Evolutionary conservation across 2,113 vertebrate species (phyloP).

Genomic region (Mungos mungo): DNA sequence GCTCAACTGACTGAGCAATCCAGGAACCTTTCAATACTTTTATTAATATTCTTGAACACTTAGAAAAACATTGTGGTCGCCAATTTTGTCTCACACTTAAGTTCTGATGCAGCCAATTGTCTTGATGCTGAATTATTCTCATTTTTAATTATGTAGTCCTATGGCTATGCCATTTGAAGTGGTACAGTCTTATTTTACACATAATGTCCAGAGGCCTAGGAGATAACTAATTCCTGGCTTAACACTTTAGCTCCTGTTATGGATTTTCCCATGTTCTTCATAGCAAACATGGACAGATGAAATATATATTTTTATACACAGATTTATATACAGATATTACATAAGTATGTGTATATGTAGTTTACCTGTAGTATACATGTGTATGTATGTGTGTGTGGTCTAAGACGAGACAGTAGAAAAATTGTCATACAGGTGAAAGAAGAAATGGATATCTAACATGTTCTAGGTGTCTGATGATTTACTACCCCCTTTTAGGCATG

Average conservation of each 20-base stretch:
- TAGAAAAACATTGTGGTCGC: not conserved
- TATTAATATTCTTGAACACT: not conserved
- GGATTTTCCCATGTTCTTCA: not conserved
- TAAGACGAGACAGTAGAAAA: not conserved
- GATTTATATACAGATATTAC: not conserved
- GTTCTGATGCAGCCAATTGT: not conserved
- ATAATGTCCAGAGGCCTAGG: not conserved
- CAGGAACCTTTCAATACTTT: not conserved
- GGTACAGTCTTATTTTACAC: not conserved
- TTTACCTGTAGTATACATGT: not conserved
- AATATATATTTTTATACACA: not conserved
- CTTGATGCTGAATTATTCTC: not conserved
- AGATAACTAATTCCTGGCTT: not conserved
- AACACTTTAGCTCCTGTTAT: not conserved
- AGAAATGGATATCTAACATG: not conserved
- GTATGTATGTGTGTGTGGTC: not conserved
- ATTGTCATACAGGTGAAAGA: not conserved
- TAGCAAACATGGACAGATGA: not conserved
- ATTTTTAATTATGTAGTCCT: not conserved
- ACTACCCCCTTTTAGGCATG: not conserved
- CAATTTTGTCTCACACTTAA: not conserved
- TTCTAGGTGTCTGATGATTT: not conserved
- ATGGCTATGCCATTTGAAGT: not conserved
- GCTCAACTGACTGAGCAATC: too few species aligned
- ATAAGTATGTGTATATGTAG: not conserved